These are phyloP conservation scores for Cosmorhoe ocellata DNA, from an alignment of 2,888 invertebrate species.

Conservation along the genomic window DNA sequence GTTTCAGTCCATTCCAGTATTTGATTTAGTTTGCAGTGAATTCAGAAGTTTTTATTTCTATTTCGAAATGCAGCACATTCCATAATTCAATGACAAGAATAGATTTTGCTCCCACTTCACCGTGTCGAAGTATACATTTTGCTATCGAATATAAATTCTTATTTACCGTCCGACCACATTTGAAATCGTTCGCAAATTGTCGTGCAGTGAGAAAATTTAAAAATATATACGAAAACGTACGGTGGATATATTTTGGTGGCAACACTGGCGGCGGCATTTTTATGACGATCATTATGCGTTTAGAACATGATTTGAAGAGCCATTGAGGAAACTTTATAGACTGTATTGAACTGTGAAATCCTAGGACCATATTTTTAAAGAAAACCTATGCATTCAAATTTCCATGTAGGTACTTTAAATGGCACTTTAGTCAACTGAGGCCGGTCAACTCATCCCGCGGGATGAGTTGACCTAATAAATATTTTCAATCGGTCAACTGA, in stretches of 20 bases:
- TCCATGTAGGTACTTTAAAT: neutral
- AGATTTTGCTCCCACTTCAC: slow-evolving; percentile 24
- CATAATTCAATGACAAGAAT: slow-evolving; percentile 20
- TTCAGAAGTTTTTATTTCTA: no score
- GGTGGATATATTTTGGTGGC: slow-evolving; percentile 25
- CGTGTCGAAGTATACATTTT: slow-evolving; percentile 29
- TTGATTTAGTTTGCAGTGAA: no score
- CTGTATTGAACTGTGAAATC: slow-evolving; percentile 3
- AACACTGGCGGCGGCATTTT: slow-evolving; percentile 25
- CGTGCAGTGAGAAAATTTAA: slow-evolving; percentile 31
- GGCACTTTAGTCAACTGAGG: no score
- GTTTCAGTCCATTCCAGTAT: no score
- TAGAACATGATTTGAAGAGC: slow-evolving; percentile 17
- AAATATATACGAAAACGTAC: slow-evolving; percentile 33
- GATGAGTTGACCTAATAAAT: no score
- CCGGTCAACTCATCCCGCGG: no score
- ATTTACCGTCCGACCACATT: slow-evolving; percentile 34
- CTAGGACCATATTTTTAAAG: neutral
- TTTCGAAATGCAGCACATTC: no score
- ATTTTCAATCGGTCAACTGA: no score
- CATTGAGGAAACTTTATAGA: slow-evolving; percentile 3
- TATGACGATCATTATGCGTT: slow-evolving; percentile 25
- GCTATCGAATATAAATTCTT: slow-evolving; percentile 38
- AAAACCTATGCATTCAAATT: no score
- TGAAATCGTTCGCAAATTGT: slow-evolving; percentile 39